Conservation (phyloP, 2,797 vertebrate genomes). For the Otolemur crassicaudatus region DNA sequence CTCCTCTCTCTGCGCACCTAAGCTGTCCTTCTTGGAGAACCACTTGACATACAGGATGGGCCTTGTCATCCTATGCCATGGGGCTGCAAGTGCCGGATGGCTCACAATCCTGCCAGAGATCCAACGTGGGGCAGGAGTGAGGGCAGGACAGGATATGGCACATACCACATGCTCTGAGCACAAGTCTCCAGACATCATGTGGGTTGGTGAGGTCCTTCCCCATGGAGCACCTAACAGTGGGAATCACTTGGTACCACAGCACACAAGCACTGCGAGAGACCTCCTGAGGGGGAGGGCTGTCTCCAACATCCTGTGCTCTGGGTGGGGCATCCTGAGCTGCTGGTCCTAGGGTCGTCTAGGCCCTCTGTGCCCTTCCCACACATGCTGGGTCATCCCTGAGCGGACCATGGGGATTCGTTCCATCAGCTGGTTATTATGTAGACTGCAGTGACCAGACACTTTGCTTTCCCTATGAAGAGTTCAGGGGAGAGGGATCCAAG, state of each 20-base stretch:
- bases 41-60: not conserved
- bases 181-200: not conserved
- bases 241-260: accelerated
- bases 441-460: accelerated
- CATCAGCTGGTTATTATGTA: not conserved
- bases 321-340: no score
- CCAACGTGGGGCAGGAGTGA: not conserved
- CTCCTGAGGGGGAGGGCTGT: not conserved
- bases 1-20: not conserved
- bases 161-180: no score
- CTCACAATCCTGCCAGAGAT: not conserved
- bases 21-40: not conserved
- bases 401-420: not conserved
- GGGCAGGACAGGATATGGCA: not conserved
- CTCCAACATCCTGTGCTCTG: not conserved
- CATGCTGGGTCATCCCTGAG: not conserved
- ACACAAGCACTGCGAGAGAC: no score
- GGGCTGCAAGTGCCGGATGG: not conserved
- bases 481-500: not conserved
- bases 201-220: not conserved
- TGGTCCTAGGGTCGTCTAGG: not conserved
- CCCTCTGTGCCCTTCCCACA: not conserved
- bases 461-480: not conserved
- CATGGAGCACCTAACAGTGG: accelerated
- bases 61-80: no score